These are phyloP conservation scores for Marmota flaviventris DNA, from an alignment of 2,113 vertebrate species.

Conservation along the genomic window DNA sequence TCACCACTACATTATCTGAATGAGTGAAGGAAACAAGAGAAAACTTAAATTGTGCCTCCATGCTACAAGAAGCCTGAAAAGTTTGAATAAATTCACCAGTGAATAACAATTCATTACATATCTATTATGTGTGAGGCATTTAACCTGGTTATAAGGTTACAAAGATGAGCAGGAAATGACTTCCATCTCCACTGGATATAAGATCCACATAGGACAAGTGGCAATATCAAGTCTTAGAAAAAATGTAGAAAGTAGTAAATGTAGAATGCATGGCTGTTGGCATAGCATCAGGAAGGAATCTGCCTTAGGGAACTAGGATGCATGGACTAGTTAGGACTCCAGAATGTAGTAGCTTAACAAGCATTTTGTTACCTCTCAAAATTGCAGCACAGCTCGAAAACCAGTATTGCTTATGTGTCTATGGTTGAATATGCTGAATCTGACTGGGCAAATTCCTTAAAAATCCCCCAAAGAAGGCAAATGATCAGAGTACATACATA, in stretches of 20 bases:
- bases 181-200: background rate
- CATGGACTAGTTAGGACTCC: background rate
- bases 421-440: background rate
- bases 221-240: conserved; percentile 3
- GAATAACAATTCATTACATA: background rate
- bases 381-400: background rate
- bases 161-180: background rate
- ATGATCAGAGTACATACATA: background rate
- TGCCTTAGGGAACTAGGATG: background rate
- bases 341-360: background rate
- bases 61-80: background rate
- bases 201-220: background rate
- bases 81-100: conserved; percentile 36
- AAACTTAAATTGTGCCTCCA: background rate
- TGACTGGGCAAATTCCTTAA: background rate
- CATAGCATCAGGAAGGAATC: background rate
- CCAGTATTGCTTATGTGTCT: background rate
- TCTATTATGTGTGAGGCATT: background rate
- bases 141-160: conserved; percentile 36
- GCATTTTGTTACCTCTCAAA: background rate
- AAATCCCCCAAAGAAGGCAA: background rate
- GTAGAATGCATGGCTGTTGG: background rate
- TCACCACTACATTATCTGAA: conserved; percentile 49
- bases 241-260: background rate
- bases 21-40: conserved; percentile 30